These are phyloP conservation scores for Pseudochirops corinnae DNA, from an alignment of 2,797 vertebrate genomes.

Conservation along the genomic window DNA sequence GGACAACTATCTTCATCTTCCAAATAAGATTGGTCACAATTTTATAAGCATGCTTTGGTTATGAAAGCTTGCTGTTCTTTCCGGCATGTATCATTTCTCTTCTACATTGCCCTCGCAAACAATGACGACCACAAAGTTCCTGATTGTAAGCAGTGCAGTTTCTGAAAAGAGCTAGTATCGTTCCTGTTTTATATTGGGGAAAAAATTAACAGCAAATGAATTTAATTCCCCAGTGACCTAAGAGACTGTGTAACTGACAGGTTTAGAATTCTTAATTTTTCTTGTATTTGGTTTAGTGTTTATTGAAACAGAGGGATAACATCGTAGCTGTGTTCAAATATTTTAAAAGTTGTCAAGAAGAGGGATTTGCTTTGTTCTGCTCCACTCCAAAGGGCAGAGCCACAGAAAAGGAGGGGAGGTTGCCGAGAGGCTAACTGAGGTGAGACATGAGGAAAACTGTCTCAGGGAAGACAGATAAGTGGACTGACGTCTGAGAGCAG, in stretches of 20 bases:
- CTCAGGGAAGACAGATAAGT: not conserved
- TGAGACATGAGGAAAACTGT: not conserved
- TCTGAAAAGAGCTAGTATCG: not conserved
- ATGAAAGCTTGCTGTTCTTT: not conserved
- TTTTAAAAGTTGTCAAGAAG: not conserved
- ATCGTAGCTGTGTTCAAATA: not conserved
- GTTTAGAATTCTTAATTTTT: not conserved
- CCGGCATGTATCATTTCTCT: not conserved
- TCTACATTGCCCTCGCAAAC: no score
- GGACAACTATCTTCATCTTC: not conserved
- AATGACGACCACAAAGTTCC: not conserved
- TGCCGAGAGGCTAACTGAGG: no score
- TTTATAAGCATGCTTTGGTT: slow-evolving; percentile 20
- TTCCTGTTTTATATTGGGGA: not conserved
- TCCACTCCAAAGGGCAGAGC: not conserved
- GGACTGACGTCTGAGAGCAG: not conserved
- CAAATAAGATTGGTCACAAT: not conserved
- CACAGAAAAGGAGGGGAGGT: no score
- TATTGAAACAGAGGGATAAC: not conserved
- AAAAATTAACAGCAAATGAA: slow-evolving; percentile 3
- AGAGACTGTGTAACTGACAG: not conserved
- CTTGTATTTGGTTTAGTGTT: not conserved
- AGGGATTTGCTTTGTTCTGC: not conserved
- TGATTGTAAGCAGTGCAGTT: not conserved
- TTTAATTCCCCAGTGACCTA: not conserved